Conservation (phyloP, 1,140 invertebrate genomes). For the Saccostrea echinata region DNA sequence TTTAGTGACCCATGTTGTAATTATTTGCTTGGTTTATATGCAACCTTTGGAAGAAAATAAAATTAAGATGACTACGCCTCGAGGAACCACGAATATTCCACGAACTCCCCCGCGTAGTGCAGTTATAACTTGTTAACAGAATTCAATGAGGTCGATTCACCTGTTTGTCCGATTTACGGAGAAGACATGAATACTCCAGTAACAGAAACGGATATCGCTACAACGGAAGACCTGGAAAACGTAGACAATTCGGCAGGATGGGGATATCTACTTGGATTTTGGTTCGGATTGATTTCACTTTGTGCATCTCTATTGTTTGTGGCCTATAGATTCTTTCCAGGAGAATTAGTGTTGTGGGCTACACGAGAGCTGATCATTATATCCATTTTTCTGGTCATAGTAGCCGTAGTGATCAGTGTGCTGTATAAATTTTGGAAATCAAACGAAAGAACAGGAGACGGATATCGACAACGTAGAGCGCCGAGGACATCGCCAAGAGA, state of each 20-base stretch:
- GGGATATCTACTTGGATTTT: background rate
- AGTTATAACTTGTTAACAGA: background rate
- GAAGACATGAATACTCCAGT: no score
- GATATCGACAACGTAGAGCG: background rate
- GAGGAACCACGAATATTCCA: background rate
- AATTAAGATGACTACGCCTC: background rate
- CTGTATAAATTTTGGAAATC: background rate
- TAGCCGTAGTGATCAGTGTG: background rate
- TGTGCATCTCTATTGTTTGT: background rate
- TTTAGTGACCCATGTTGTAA: background rate
- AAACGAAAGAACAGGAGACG: background rate
- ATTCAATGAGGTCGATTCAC: constrained; percentile 29
- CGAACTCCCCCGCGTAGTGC: background rate
- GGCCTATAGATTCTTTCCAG: constrained; percentile 4
- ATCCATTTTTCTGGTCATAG: background rate
- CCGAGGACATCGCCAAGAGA: background rate
- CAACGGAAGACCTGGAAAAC: background rate
- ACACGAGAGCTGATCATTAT: background rate
- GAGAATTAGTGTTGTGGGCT: background rate
- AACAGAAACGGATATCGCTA: no score
- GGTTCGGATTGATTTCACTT: background rate
- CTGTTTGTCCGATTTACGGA: background rate
- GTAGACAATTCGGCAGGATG: background rate
- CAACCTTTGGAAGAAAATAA: background rate
- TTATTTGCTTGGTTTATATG: background rate